Evolutionary conservation across 1,140 invertebrate species (phyloP), one percentile per base, ranked within the genome.

Genomic region (Mactra quadrangularis): DNA sequence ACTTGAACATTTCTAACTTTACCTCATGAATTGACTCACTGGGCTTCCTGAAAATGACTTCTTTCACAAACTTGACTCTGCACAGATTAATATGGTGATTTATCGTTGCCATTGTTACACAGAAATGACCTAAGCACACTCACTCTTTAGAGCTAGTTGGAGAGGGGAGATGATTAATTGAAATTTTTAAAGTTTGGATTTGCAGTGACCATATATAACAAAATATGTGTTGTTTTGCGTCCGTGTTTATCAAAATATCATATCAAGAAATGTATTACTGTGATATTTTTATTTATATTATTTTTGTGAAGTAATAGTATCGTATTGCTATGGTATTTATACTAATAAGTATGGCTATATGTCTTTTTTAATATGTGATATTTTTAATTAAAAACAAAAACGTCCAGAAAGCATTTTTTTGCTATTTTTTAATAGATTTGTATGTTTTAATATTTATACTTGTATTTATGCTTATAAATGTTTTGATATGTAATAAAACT

Each of bases 51-150:
- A 72, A 55, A 22, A 57, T 38, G 70, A 72, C 53, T 76, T 50
- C 41, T 29, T 50, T 64, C 76, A 15, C 57, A 29, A 22, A 53
- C 15, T 66, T 68, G 77, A 81, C 77, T 81, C 66, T 81, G 77
- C 77, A 81, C 66, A 81, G 77, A 68, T 45, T 64, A 15, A 27
- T 31, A 60, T 71, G 64, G 77, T 60, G 53, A 68, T 53, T 25
- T 15, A 7, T 7, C 60, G 52, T 70, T 71, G 27, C 77, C 77
- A 70, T 70, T 57, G 64, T 68, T 35, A 81, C 62, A 81, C 47
- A 55, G 77, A 81, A 70, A 70, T 81, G 77, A 81, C 77, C 64
- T 55, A 71, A 81, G 52, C 66, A 81, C 77, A 81, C 77, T 81
- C 77, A 81, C 77, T 81, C 64, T 55, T 52, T 81, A 70, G 76